Percentiles rank a stretch among this genome's conserved stretches.
phyloP scores from a whole-genome alignment of 2,113 vertebrate species.

The Ranitomeya imitator region DNA sequence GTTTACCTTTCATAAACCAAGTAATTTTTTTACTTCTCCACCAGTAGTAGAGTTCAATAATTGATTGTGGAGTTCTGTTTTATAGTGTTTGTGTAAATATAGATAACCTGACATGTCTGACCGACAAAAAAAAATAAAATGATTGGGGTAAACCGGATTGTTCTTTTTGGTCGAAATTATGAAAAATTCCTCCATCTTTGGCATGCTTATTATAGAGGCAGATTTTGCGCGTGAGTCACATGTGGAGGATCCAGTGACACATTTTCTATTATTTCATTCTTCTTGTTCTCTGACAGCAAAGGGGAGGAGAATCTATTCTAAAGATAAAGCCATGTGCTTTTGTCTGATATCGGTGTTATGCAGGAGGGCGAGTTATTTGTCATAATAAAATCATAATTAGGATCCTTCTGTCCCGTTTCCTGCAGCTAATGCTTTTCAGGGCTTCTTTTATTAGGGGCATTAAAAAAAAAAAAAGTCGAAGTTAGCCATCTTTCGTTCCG shows the following conservation, averaged over 20 bases:
- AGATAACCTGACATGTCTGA: background rate
- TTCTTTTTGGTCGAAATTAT: too few species aligned
- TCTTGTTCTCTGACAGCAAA: background rate
- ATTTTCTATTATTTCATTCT: background rate
- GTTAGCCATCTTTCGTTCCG: background rate
- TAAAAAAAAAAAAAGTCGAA: background rate
- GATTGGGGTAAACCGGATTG: too few species aligned
- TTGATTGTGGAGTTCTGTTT: too few species aligned
- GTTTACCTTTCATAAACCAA: too few species aligned
- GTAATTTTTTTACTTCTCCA: too few species aligned
- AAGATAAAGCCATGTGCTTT: background rate
- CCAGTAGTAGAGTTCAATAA: too few species aligned
- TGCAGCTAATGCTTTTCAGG: background rate
- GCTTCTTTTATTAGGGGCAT: slow-evolving; percentile 2
- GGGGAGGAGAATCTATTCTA: background rate
- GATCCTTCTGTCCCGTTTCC: slow-evolving; percentile 19
- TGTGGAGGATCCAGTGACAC: slow-evolving; percentile 3
- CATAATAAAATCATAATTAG: slow-evolving; percentile 30
- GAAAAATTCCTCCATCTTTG: background rate
- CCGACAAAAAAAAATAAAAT: background rate
- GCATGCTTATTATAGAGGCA: background rate
- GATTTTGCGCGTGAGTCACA: background rate
- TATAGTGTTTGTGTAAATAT: too few species aligned
- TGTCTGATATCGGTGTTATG: slow-evolving; percentile 10
- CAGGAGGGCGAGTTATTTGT: slow-evolving; percentile 18